phyloP scores from a whole-genome alignment of 2,888 invertebrate species.

The Spilosoma lubricipeda region DNA sequence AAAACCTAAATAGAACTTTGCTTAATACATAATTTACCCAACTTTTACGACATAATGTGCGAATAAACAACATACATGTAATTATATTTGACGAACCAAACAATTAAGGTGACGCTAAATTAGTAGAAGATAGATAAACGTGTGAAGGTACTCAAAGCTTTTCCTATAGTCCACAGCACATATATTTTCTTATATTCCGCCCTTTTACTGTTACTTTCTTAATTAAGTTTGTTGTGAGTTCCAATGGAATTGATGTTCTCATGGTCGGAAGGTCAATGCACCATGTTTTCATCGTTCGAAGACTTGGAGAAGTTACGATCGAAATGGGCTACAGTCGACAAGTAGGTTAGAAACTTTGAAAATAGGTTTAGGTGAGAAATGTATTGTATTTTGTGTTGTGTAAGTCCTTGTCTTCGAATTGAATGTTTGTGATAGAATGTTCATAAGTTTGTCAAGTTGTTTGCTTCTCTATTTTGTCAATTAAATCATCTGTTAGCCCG shows the following conservation, averaged over 20 bases:
- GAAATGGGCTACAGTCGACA: constrained; percentile 12
- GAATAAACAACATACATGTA: neutral
- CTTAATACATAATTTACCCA: neutral
- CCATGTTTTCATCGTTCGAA: constrained; percentile 11
- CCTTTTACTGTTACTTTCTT: constrained; percentile 22
- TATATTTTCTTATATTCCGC: constrained; percentile 23
- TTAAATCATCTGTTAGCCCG: no score
- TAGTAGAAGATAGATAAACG: constrained; percentile 1
- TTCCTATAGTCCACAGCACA: constrained; percentile 8
- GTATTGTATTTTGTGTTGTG: neutral
- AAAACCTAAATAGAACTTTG: no score
- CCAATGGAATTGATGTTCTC: constrained; percentile 17
- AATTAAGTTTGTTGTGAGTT: constrained; percentile 26
- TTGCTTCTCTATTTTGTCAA: no score
- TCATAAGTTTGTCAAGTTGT: neutral
- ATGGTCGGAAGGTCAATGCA: constrained; percentile 15
- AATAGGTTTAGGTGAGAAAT: constrained; percentile 6
- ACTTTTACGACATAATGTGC: neutral
- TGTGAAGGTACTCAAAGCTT: constrained; percentile 8
- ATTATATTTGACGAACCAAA: neutral
- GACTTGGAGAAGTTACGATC: constrained; percentile 10
- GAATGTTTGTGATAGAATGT: neutral
- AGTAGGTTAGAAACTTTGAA: neutral
- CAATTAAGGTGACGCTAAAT: neutral
- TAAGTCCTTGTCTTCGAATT: neutral